Base-by-base conservation (phyloP, 2,113 vertebrate genomes). In the Nymphicus hollandicus region DNA sequence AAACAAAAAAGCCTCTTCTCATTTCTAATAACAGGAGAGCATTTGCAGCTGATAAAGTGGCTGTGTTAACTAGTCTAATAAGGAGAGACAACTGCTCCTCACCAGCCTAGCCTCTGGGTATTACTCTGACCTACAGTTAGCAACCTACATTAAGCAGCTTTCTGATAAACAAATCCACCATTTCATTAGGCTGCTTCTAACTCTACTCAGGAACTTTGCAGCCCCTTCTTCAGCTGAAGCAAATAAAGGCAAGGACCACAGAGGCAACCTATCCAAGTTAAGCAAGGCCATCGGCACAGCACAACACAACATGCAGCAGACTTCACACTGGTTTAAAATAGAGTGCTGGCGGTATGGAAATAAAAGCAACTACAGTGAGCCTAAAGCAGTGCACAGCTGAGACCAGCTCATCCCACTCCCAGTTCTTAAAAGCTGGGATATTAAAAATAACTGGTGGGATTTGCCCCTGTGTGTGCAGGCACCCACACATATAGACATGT, bases 51-150 rank as follows among this genome's bases (percentile, higher is more conserved):
- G 65, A 92, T 89, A 63, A 81, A 43, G 20, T 37, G 37, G 9
- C 49, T 73, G 52, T 31, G 56, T 69, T 90, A 86, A 91, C 74
- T 15, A 55, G 16, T 24, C n/a, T 68, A 71, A 91, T 46, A 73
- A 80, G 81, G 28, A 50, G 44, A 86, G 37, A 76, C 41, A 88
- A 47, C 11, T 2, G 7, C 53, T 71, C 39, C n/a, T 81, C 44
- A 78, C 20, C 81, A 89, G 77, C 47, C 77, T 85, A 65, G 94
- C 84, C 86, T 89, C 83, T 71, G 60, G 87, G 65, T 77, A 93
- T 58, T 72, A 50, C 50, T 83, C 29, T 73, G 56, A 61, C 65
- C 33, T 76, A 15, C 31, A 79, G 27, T 37, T 85, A 88, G 68
- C 3, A 2, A 71, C 50, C 20, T 39, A 41, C 39, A 47, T 7